These are phyloP conservation scores for Montipora efflorescens DNA, from an alignment of 64 coral and sea anemone genomes.

Conservation along the genomic window DNA sequence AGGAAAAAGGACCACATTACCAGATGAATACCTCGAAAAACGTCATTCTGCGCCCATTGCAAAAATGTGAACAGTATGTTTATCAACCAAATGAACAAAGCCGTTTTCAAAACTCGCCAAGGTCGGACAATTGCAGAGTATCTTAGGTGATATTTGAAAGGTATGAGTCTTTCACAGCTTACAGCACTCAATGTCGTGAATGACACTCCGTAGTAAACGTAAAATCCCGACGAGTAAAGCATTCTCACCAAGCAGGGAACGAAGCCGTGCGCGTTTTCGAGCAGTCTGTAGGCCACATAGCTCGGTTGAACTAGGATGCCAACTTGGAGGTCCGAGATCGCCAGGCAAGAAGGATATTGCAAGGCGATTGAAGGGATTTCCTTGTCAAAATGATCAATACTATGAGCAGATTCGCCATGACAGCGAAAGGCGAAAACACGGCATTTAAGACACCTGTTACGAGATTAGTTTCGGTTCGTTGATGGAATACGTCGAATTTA, in stretches of 20 bases:
- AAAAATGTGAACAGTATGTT: slow-evolving; percentile 66
- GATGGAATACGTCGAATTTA: slow-evolving; percentile 33
- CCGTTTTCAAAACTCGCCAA: slow-evolving; percentile 27
- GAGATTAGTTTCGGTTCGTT: slow-evolving; percentile 59
- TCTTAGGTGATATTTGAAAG: slow-evolving; percentile 57
- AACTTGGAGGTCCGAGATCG: slow-evolving; percentile 74
- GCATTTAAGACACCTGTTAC: slow-evolving; percentile 74
- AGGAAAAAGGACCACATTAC: slow-evolving; percentile 51
- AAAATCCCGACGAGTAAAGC: slow-evolving; percentile 76
- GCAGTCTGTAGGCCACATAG: slow-evolving; percentile 59
- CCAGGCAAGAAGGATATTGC: slow-evolving; percentile 71
- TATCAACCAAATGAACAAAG: slow-evolving; percentile 63
- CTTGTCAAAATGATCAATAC: slow-evolving; percentile 43
- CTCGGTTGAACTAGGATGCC: slow-evolving; percentile 72
- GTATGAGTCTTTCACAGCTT: slow-evolving; percentile 71
- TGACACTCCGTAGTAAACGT: slow-evolving; percentile 81
- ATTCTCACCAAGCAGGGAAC: slow-evolving; percentile 76
- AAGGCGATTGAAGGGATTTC: slow-evolving; percentile 55
- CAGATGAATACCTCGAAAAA: slow-evolving; percentile 66
- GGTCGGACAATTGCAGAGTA: slow-evolving; percentile 50
- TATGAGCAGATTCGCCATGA: slow-evolving; percentile 61
- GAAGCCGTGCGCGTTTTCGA: slow-evolving; percentile 70
- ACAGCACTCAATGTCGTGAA: slow-evolving; percentile 84
- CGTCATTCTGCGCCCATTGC: slow-evolving; percentile 72
- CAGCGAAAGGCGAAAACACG: slow-evolving; percentile 63